Conservation (phyloP, 2,797 vertebrate genomes). For the Xiphorhynchus erythropygius region DNA sequence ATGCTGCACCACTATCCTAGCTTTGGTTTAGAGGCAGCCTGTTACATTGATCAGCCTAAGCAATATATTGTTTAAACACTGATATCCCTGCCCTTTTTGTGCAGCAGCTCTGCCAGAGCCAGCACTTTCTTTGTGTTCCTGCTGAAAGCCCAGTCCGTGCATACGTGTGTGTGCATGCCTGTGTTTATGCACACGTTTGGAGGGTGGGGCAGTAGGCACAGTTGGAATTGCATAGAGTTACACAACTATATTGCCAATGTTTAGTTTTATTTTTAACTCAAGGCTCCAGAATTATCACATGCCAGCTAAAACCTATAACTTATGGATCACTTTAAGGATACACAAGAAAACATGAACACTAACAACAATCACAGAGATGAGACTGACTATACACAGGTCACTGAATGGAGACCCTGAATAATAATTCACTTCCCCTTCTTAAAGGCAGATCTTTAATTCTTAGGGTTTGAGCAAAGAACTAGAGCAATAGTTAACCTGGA, state of each 20-base stretch:
- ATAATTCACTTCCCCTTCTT: not conserved
- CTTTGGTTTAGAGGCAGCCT: not conserved
- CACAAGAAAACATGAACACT: not conserved
- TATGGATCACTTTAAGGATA: not conserved
- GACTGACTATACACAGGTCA: not conserved
- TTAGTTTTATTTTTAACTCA: not conserved
- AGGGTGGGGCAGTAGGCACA: not conserved
- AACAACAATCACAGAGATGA: not conserved
- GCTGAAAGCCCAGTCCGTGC: no score
- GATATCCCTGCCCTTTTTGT: not conserved
- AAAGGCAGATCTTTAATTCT: not conserved
- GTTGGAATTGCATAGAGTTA: not conserved
- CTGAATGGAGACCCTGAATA: not conserved
- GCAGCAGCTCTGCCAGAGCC: rapidly evolving
- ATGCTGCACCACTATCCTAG: rapidly evolving
- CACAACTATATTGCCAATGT: not conserved
- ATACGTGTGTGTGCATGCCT: rapidly evolving
- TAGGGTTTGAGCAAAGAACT: not conserved
- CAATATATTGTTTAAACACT: not conserved
- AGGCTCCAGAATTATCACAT: not conserved
- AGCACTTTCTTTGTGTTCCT: not conserved
- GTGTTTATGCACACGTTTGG: not conserved
- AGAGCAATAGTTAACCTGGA: not conserved
- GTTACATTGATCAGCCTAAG: not conserved
- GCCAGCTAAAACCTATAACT: not conserved